Percentiles rank a stretch among this genome's conserved stretches.
Evolutionary conservation across 23 tunicate species (phyloP).

Genomic region (Diplosoma virens): DNA sequence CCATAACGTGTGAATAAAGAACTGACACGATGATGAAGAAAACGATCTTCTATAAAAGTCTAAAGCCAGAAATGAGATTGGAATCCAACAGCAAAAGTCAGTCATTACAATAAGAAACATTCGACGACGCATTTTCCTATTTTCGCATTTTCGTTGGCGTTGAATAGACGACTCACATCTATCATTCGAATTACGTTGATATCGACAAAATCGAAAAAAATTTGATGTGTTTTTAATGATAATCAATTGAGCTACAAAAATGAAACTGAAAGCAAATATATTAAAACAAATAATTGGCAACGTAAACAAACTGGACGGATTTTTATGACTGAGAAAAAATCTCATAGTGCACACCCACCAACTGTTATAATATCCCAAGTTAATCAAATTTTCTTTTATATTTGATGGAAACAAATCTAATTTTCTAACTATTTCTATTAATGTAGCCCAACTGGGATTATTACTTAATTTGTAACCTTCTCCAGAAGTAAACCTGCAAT

Average conservation of each 20-base stretch:
- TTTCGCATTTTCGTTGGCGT: neutral
- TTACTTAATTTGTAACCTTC: too few species aligned
- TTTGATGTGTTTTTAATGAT: neutral
- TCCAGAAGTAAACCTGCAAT: too few species aligned
- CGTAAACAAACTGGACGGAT: neutral
- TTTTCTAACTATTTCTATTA: neutral
- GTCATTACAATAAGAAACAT: too few species aligned
- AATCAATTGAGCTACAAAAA: neutral
- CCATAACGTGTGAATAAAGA: too few species aligned
- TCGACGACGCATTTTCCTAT: conserved; percentile 1
- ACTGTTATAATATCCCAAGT: neutral
- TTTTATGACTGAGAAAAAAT: neutral
- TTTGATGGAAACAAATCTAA: neutral
- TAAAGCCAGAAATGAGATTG: too few species aligned
- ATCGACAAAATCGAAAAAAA: too few species aligned
- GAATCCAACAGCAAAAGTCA: too few species aligned
- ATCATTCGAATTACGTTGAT: too few species aligned
- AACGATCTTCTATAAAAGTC: too few species aligned
- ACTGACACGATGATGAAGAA: too few species aligned
- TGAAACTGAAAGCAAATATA: neutral
- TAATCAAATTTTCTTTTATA: neutral
- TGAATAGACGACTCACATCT: too few species aligned
- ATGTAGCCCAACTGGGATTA: too few species aligned
- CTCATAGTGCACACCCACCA: neutral
- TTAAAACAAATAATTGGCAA: neutral